phyloP scores from a whole-genome alignment of 2,797 vertebrate species.

The Triplophysa yarkandensis region DNA sequence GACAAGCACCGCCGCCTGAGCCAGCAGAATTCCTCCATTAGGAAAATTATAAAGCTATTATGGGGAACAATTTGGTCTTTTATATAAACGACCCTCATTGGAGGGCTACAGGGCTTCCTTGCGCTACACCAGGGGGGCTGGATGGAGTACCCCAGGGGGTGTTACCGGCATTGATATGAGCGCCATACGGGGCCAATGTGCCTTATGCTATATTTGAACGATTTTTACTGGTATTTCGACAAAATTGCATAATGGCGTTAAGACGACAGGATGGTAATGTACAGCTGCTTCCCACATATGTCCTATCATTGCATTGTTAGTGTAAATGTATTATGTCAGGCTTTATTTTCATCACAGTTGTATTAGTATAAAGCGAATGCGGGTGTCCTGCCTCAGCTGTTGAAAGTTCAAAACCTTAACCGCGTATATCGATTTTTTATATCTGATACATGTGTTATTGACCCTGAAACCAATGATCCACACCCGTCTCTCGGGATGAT shows the following conservation, averaged over 20 bases:
- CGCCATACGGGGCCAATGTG: neutral
- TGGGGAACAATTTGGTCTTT: slow-evolving; percentile 65
- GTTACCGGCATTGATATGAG: slow-evolving; percentile 26
- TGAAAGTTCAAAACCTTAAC: slow-evolving; percentile 12
- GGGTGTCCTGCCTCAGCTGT: neutral
- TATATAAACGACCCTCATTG: slow-evolving; percentile 53
- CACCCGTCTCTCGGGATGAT: slow-evolving; percentile 39
- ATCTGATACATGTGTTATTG: slow-evolving; percentile 40
- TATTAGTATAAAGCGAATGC: slow-evolving; percentile 14
- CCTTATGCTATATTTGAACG: neutral
- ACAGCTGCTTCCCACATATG: neutral
- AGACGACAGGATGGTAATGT: neutral
- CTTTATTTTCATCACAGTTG: slow-evolving; percentile 28
- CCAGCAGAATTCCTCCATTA: slow-evolving; percentile 75
- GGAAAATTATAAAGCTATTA: slow-evolving; percentile 72
- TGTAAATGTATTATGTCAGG: slow-evolving; percentile 31
- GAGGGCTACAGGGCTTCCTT: slow-evolving; percentile 43
- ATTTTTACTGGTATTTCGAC: neutral
- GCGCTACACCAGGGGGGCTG: slow-evolving; percentile 18
- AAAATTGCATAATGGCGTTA: neutral
- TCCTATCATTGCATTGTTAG: slow-evolving; percentile 27
- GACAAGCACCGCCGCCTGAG: slow-evolving; percentile 74
- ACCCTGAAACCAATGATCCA: slow-evolving; percentile 48
- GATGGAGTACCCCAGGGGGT: slow-evolving; percentile 20
- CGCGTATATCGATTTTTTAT: slow-evolving; percentile 36